Percentiles rank a stretch among this genome's conserved stretches.
Conservation (phyloP, 2,888 invertebrate genomes). For the Mongoloraphidia duomilia region DNA sequence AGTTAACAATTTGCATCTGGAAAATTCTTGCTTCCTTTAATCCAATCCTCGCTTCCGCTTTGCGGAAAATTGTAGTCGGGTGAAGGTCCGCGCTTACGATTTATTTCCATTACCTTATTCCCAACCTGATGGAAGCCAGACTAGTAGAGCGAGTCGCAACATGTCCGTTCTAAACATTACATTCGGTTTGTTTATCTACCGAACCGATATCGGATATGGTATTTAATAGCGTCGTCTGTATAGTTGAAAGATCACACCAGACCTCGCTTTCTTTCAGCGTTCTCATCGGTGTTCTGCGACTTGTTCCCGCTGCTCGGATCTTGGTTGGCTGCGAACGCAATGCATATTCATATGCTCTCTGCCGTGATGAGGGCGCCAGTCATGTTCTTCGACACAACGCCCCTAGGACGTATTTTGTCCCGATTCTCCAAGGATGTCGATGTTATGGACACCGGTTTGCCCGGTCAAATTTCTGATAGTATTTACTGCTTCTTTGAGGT, state of each 20-base stretch:
- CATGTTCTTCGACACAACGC: conserved; percentile 67
- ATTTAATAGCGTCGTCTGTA: too few relatives aligned
- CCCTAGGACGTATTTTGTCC: conserved; percentile 57
- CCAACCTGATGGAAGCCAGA: too few relatives aligned
- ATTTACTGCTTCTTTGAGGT: conserved; percentile 61
- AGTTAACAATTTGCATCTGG: background rate
- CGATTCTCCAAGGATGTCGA: conserved; percentile 66
- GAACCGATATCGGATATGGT: too few relatives aligned
- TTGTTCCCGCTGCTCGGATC: conserved; percentile 38
- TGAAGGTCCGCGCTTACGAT: too few relatives aligned
- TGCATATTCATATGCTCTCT: conserved; percentile 43
- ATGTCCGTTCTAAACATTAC: too few relatives aligned
- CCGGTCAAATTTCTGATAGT: conserved; percentile 45
- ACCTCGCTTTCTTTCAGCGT: conserved; percentile 29
- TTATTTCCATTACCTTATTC: too few relatives aligned
- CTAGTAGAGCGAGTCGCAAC: too few relatives aligned
- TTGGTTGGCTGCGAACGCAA: conserved; percentile 46
- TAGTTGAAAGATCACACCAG: too few relatives aligned
- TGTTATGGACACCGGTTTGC: conserved; percentile 50
- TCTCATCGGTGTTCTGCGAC: conserved; percentile 35
- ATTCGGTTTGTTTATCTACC: too few relatives aligned
- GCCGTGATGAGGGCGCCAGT: conserved; percentile 53
- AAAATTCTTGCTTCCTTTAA: too few relatives aligned
- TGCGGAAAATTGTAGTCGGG: too few relatives aligned
- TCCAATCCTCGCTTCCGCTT: too few relatives aligned